These are phyloP conservation scores for Scleropages formosus DNA, from an alignment of 2,797 vertebrate genomes.

Conservation along the genomic window DNA sequence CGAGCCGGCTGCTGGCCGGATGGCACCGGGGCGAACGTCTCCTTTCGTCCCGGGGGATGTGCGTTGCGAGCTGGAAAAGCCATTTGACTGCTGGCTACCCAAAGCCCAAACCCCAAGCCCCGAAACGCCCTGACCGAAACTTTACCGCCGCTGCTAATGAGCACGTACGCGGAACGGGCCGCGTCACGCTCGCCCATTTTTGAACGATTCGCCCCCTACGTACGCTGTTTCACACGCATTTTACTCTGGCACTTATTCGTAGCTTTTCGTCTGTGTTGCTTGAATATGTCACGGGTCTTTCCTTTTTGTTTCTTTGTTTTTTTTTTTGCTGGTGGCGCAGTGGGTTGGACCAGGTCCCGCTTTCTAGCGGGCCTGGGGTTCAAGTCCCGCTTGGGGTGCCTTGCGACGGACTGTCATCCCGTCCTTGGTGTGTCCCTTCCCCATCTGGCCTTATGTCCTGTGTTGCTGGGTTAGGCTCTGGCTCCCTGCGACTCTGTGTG, in stretches of 20 bases:
- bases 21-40: not conserved
- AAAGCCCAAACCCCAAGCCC: not conserved
- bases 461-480: too few relatives aligned
- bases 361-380: too few relatives aligned
- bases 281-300: not conserved
- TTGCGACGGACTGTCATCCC: too few relatives aligned
- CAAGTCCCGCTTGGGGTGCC: too few relatives aligned
- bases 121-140: not conserved
- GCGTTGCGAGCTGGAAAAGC: constrained; percentile 8
- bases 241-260: not conserved
- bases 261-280: not conserved
- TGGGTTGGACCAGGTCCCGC: too few relatives aligned
- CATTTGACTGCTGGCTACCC: not conserved
- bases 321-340: too few relatives aligned
- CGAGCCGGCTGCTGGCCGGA: not conserved
- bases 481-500: too few relatives aligned
- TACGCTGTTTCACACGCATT: not conserved
- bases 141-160: constrained; percentile 7
- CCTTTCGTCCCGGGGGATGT: not conserved
- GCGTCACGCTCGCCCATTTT: not conserved
- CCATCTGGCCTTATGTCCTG: too few relatives aligned
- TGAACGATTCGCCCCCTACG: not conserved
- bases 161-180: not conserved
- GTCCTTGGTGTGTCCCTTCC: too few relatives aligned
- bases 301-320: too few relatives aligned